Base-by-base conservation (phyloP, 2,888 invertebrate genomes). In the Creontiades dilutus region DNA sequence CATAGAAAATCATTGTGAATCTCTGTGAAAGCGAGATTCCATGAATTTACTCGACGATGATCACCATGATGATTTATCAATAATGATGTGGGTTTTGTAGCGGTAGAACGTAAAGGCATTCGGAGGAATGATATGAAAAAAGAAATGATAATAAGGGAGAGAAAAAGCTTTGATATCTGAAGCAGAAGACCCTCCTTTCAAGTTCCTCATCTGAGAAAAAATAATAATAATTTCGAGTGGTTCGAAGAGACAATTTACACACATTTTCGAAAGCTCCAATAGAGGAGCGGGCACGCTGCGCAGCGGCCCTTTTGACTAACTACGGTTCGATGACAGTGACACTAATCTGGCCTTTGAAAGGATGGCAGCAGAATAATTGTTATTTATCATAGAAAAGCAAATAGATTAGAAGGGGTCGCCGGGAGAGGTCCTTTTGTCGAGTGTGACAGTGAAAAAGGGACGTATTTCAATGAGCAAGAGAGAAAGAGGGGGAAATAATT, bases 351-450 rank as follows among this genome's bases (percentile, higher is more conserved):
- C 11, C 47, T 16, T 47, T 81, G 19, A 47, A 47, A 47, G 16
- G 80, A 47, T 46, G 19, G 37, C 19, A 47, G 46, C 46, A 28
- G 14, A 84, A 48, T 84, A 87, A 87, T 87, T 87, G 76, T 87
- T 87, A 87, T 87, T 87, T 87, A 76, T 87, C 87, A 87, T 76
- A 75, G 87, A 52, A 16, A 87, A 76, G 76, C 75, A 87, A 87
- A 76, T 46, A 87, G 87, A 86, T 75, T 75, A 86, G 47, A 19
- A 87, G 52, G 87, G 87, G 46, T 14, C 76, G 75, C 13, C 75
- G 28, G 75, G 37, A 37, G 37, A 28, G 80, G 19, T 0, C 76
- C 37, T 27, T 76, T 76, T 76, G 16, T 16, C 23, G 13, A 13
- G 46, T 47, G 28, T 27, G 76, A 37, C 84, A 55, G 19, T 46